These are phyloP conservation scores for Myiothlypis coronata DNA, from an alignment of 2,797 vertebrate species.

Conservation along the genomic window DNA sequence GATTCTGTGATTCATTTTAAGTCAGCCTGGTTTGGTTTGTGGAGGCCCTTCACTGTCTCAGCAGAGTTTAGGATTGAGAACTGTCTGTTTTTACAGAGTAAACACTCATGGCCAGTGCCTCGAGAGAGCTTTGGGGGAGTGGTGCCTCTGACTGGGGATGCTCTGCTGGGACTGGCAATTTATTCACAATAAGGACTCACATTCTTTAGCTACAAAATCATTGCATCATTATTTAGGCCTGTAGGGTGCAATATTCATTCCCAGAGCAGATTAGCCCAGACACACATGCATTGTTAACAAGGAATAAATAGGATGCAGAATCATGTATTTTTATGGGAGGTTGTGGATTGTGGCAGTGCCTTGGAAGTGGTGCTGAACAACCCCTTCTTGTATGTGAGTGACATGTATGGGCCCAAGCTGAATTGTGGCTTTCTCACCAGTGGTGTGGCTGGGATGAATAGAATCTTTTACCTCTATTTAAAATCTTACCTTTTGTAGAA, in stretches of 20 bases:
- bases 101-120: not conserved
- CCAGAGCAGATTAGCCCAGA: not conserved
- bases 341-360: not conserved
- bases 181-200: not conserved
- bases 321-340: not conserved
- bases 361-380: not conserved
- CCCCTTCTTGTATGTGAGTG: not conserved
- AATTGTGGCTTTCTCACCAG: not conserved
- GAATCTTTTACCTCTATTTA: conserved; percentile 15
- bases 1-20: not conserved
- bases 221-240: not conserved
- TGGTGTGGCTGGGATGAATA: not conserved
- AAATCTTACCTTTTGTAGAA: conserved; percentile 28
- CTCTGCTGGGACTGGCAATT: not conserved
- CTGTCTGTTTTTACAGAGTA: too few relatives aligned
- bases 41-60: fast-evolving
- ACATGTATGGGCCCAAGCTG: not conserved
- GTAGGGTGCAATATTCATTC: not conserved
- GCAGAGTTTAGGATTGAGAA: not conserved
- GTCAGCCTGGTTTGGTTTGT: not conserved
- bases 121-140: not conserved
- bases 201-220: not conserved
- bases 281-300: not conserved
- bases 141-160: not conserved
- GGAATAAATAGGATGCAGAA: not conserved